Conservation (phyloP, 2,113 vertebrate species). For the Rhodinocichla rosea region DNA sequence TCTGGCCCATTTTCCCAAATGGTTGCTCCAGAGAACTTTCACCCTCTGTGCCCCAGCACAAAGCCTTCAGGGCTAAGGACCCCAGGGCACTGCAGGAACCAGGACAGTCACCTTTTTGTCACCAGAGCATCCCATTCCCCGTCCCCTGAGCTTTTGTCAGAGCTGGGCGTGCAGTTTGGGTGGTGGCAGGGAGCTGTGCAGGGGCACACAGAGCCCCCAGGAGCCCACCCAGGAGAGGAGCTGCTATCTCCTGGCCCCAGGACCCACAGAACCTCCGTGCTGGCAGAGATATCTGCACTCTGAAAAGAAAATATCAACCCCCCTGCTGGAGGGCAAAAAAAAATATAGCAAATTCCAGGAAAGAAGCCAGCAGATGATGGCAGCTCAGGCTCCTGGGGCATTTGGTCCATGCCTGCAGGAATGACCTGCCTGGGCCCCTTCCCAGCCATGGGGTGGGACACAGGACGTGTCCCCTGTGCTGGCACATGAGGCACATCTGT, state of each 20-base stretch:
- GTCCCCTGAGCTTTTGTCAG: fast-evolving
- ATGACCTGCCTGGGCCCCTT: background rate
- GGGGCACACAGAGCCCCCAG: background rate
- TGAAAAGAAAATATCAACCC: background rate
- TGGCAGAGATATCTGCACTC: background rate
- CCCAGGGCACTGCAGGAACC: background rate
- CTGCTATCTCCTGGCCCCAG: fast-evolving
- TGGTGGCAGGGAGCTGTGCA: background rate
- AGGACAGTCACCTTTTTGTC: background rate
- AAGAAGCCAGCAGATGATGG: background rate
- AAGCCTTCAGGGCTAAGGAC: too few relatives aligned
- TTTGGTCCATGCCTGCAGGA: background rate
- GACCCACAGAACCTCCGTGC: background rate
- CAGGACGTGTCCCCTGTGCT: fast-evolving
- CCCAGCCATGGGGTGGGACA: fast-evolving
- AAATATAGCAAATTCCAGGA: background rate
- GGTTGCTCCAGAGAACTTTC: background rate
- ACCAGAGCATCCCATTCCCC: background rate
- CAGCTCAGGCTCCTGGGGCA: fast-evolving
- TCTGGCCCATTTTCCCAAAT: fast-evolving
- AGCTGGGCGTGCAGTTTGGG: background rate
- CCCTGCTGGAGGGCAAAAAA: background rate
- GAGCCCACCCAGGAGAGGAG: background rate
- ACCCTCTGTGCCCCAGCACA: background rate
- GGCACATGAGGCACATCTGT: fast-evolving